Percentiles rank a stretch among this genome's conserved stretches.
Conservation (phyloP, 1,140 invertebrate species). For the Calephelis virginiensis region DNA sequence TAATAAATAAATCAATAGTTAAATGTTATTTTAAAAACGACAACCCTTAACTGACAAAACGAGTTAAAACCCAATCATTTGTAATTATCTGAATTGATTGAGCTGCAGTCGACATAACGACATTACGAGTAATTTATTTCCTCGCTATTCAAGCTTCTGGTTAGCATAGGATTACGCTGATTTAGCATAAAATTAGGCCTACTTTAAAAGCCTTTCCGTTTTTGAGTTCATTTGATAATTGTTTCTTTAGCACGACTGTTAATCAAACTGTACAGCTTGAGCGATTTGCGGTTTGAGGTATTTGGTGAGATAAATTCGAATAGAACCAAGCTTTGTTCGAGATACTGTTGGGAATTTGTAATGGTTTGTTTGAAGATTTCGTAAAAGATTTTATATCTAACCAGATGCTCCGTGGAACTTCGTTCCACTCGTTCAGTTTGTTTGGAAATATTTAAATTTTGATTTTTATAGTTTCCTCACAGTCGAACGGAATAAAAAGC, state of each 20-base stretch:
- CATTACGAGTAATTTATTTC: conserved; percentile 58
- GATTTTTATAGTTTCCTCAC: too few species aligned
- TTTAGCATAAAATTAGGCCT: conserved; percentile 50
- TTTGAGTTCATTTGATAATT: conserved; percentile 56
- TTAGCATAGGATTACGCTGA: conserved; percentile 37
- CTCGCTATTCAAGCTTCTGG: conserved; percentile 47
- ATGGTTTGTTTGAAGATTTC: too few species aligned
- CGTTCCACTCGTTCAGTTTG: too few species aligned
- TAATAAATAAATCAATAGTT: too few species aligned
- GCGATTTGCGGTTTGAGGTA: conserved; percentile 27
- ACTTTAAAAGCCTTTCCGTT: conserved; percentile 2
- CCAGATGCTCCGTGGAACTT: too few species aligned
- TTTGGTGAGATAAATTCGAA: conserved; percentile 8
- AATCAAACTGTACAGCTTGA: conserved; percentile 43
- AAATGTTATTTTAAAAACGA: not conserved
- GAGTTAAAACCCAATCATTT: conserved; percentile 48
- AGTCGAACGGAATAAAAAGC: too few species aligned
- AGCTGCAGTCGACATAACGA: conserved; percentile 41
- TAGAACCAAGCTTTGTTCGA: conserved; percentile 1
- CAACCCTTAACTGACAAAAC: conserved; percentile 6
- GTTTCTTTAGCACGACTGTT: conserved; percentile 53
- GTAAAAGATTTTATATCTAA: too few species aligned
- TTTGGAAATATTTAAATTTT: too few species aligned
- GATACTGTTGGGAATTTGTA: not conserved
- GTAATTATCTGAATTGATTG: conserved; percentile 54